phyloP scores from a whole-genome alignment of 64 coral and sea anemone species.

The Stichodactyla mertensii region DNA sequence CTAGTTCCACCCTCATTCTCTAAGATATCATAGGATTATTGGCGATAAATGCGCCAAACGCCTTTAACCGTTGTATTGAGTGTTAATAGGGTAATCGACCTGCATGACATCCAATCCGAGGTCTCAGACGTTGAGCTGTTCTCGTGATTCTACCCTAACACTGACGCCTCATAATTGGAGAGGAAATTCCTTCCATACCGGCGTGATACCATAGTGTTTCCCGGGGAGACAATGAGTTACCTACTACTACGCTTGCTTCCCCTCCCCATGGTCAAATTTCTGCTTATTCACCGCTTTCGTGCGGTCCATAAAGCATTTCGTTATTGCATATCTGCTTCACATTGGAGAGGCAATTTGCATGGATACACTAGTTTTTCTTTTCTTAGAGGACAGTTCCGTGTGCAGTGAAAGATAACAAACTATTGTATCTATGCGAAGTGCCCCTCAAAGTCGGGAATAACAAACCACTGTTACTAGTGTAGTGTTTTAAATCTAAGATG shows the following conservation, averaged over 20 bases:
- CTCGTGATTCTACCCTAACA: not conserved
- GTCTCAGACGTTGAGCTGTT: not conserved
- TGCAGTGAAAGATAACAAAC: too few relatives aligned
- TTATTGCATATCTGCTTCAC: too few relatives aligned
- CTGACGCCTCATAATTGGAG: not conserved
- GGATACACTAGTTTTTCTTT: too few relatives aligned
- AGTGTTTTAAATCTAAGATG: too few relatives aligned
- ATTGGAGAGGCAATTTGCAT: too few relatives aligned
- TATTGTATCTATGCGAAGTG: too few relatives aligned
- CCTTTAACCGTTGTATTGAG: not conserved
- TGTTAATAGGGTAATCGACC: constrained; percentile 2
- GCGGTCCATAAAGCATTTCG: too few relatives aligned
- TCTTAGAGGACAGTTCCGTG: too few relatives aligned
- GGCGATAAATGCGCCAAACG: not conserved
- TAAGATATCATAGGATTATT: not conserved
- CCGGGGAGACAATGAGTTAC: not conserved
- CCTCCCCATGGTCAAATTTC: not conserved
- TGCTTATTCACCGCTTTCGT: not conserved
- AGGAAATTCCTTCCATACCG: not conserved
- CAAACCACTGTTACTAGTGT: too few relatives aligned
- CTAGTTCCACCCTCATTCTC: not conserved
- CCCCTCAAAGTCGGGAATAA: too few relatives aligned
- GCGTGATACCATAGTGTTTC: not conserved
- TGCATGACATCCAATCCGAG: not conserved
- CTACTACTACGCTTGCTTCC: not conserved